Evolutionary conservation across 2,888 invertebrate genomes (phyloP).

Genomic region (Amaurobius ferox): DNA sequence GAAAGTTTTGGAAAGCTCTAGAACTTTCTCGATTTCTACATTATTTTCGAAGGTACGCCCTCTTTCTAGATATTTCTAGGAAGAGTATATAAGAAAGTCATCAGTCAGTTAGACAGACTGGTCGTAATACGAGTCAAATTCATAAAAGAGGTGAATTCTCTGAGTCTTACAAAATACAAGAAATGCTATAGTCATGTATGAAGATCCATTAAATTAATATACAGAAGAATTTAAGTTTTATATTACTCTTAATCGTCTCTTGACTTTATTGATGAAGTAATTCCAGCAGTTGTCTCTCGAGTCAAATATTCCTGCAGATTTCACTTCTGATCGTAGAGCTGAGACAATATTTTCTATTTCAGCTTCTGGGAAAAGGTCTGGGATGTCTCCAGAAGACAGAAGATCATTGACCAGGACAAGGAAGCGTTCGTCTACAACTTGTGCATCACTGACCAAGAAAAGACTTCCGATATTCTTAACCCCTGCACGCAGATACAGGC

Average conservation of each 20-base stretch:
- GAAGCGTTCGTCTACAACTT: slow-evolving; percentile 96
- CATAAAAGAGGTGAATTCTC: too few relatives aligned
- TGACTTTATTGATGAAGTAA: slow-evolving; percentile 96
- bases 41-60: too few relatives aligned
- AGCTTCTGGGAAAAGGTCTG: slow-evolving; percentile 96
- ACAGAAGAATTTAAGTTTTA: too few relatives aligned
- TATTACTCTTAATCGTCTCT: slow-evolving; percentile 82
- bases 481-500: slow-evolving; percentile 92
- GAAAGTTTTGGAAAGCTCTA: too few relatives aligned
- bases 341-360: slow-evolving; percentile 96
- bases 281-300: slow-evolving; percentile 98
- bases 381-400: slow-evolving; percentile 95
- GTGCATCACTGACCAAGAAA: slow-evolving; percentile 98
- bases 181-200: too few relatives aligned
- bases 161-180: too few relatives aligned
- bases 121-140: too few relatives aligned
- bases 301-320: slow-evolving; percentile 92
- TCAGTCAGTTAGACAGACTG: too few relatives aligned
- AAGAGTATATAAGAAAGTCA: too few relatives aligned
- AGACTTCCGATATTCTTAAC: slow-evolving; percentile 95
- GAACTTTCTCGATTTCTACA: too few relatives aligned
- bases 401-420: slow-evolving; percentile 96
- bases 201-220: too few relatives aligned
- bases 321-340: slow-evolving; percentile 83
- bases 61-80: too few relatives aligned